These are phyloP conservation scores for Epirrhoe tristata DNA, from an alignment of 2,888 invertebrate species.

Conservation along the genomic window DNA sequence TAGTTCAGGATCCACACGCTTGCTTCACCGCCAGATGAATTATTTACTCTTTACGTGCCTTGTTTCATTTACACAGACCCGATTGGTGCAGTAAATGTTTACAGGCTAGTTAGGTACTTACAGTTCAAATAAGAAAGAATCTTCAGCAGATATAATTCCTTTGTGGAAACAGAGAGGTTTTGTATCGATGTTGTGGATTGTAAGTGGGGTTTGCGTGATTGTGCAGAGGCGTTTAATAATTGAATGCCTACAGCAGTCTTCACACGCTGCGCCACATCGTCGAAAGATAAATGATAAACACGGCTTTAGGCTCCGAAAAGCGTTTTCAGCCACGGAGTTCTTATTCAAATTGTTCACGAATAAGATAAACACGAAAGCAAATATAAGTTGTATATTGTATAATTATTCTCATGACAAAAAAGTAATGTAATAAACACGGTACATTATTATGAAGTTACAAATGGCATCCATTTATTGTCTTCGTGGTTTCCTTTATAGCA, in stretches of 20 bases:
- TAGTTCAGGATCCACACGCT: conserved; percentile 44
- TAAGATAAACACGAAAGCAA: conserved; percentile 48
- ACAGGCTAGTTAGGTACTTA: not conserved
- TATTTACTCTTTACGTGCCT: conserved; percentile 53
- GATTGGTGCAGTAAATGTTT: conserved; percentile 6
- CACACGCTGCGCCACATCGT: conserved; percentile 41
- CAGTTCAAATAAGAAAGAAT: not conserved
- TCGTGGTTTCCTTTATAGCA: conserved; percentile 54
- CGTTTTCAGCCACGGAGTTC: conserved; percentile 48
- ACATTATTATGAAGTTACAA: conserved; percentile 58
- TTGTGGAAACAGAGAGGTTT: not conserved
- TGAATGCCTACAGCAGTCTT: conserved; percentile 30
- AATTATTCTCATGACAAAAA: conserved; percentile 46
- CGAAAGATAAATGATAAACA: conserved; percentile 53
- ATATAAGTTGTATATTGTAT: conserved; percentile 19
- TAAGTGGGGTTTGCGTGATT: not conserved
- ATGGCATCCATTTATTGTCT: conserved; percentile 61
- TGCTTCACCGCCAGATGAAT: conserved; percentile 48
- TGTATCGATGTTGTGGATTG: not conserved
- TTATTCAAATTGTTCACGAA: conserved; percentile 52
- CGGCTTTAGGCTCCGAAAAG: conserved; percentile 41
- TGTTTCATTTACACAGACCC: conserved; percentile 39
- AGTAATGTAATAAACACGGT: conserved; percentile 56
- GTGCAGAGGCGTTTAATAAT: conserved; percentile 17
- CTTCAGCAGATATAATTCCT: not conserved